phyloP scores from a whole-genome alignment of 2,888 invertebrate genomes.

The Zhuqinia jingwanae region DNA sequence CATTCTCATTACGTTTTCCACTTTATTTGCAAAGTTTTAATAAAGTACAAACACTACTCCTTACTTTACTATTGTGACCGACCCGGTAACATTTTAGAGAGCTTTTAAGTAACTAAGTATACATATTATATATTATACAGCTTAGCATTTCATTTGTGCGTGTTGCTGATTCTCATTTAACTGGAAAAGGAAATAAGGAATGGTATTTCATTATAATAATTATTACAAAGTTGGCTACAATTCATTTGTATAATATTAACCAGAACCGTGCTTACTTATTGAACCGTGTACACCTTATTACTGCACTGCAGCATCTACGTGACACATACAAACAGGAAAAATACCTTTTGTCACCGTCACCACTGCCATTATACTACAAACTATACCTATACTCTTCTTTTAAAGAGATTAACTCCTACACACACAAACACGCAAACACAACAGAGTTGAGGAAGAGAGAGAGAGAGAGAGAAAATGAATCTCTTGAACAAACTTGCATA shows the following conservation, averaged over 20 bases:
- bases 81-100: not conserved
- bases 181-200: slow-evolving; percentile 23
- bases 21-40: slow-evolving; percentile 55
- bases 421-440: not conserved
- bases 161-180: not conserved
- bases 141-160: not conserved
- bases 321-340: not conserved
- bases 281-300: not conserved
- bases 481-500: slow-evolving; percentile 44
- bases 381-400: not conserved
- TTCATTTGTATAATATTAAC: slow-evolving; percentile 46
- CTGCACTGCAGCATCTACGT: slow-evolving; percentile 15
- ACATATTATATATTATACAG: not conserved
- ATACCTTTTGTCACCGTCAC: no score
- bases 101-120: slow-evolving; percentile 5
- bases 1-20: slow-evolving; percentile 24
- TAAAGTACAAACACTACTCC: not conserved
- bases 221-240: slow-evolving; percentile 36
- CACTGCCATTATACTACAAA: no score
- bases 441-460: not conserved
- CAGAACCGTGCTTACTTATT: slow-evolving; percentile 19
- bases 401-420: slow-evolving; percentile 35
- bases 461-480: slow-evolving; percentile 1
- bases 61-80: not conserved
- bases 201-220: slow-evolving; percentile 37